A percentile compares a stretch with the other conserved stretches of the same genome.
phyloP scores from a whole-genome alignment of 2,797 vertebrate species.

The Sebastes oblongus region DNA sequence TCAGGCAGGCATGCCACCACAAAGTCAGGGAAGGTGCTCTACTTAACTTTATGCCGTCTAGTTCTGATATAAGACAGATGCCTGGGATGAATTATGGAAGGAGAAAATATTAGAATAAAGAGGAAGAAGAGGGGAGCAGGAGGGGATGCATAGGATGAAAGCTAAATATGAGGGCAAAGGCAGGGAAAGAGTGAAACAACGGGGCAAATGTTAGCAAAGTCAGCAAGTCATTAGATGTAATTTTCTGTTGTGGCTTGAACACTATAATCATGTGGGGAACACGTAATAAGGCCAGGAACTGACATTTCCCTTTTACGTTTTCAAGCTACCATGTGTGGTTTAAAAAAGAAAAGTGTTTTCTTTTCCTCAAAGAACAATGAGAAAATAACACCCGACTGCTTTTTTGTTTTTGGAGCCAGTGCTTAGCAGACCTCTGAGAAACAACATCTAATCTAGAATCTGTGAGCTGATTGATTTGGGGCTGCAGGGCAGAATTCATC shows the following conservation, averaged over 20 bases:
- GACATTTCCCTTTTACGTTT: constrained; percentile 26
- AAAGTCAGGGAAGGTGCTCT: constrained; percentile 8
- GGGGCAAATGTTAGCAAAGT: constrained; percentile 28
- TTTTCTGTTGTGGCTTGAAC: constrained; percentile 37
- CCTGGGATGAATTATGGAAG: constrained; percentile 7
- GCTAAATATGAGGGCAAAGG: not conserved
- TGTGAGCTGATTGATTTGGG: constrained; percentile 5
- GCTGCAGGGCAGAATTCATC: not conserved
- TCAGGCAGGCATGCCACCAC: constrained; percentile 5
- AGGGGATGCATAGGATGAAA: not conserved
- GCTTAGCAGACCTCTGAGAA: not conserved
- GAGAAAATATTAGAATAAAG: not conserved
- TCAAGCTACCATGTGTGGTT: constrained; percentile 5
- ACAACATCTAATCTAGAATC: constrained; percentile 8
- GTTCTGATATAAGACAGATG: not conserved
- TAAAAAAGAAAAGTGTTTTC: constrained; percentile 2
- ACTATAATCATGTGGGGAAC: not conserved
- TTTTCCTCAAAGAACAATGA: constrained; percentile 18
- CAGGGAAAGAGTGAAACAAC: not conserved
- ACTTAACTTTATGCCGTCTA: not conserved
- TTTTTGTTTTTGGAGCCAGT: constrained; percentile 22
- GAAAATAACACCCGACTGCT: not conserved
- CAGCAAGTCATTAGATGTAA: constrained; percentile 35
- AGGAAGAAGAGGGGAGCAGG: not conserved
- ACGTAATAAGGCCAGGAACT: constrained; percentile 4